Conservation (phyloP, 2,888 invertebrate species). For the Lasioglossum morio region DNA sequence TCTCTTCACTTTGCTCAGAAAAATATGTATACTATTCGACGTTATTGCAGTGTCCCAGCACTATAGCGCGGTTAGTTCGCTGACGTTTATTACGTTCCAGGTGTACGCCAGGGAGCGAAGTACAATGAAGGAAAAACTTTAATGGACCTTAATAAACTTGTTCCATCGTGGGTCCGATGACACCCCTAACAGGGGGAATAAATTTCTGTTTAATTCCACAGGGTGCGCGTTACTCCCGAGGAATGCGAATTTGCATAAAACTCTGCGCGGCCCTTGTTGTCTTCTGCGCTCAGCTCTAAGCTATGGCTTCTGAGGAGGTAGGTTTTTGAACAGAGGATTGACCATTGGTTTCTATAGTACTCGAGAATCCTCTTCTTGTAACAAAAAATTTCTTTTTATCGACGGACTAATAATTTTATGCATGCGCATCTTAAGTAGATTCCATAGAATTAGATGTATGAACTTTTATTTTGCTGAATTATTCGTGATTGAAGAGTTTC, state of each 20-base stretch:
- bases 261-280: not conserved
- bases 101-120: not conserved
- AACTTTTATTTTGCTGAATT: too few species aligned
- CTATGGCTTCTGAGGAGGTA: not conserved
- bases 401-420: not conserved
- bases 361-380: not conserved
- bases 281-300: not conserved
- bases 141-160: conserved; percentile 17
- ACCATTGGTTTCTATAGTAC: not conserved
- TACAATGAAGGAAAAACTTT: conserved; percentile 13
- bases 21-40: not conserved
- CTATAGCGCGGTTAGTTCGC: not conserved
- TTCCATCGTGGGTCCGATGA: not conserved
- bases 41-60: not conserved
- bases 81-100: not conserved
- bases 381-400: not conserved
- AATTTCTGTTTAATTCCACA: conserved; percentile 11
- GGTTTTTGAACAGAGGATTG: not conserved
- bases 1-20: not conserved
- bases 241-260: conserved; percentile 11
- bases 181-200: conserved; percentile 15
- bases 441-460: too few species aligned
- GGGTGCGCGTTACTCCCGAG: not conserved
- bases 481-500: too few species aligned
- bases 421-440: not conserved